Conservation (phyloP, 2,797 vertebrate species). For the Neosilurus hyrtlii region DNA sequence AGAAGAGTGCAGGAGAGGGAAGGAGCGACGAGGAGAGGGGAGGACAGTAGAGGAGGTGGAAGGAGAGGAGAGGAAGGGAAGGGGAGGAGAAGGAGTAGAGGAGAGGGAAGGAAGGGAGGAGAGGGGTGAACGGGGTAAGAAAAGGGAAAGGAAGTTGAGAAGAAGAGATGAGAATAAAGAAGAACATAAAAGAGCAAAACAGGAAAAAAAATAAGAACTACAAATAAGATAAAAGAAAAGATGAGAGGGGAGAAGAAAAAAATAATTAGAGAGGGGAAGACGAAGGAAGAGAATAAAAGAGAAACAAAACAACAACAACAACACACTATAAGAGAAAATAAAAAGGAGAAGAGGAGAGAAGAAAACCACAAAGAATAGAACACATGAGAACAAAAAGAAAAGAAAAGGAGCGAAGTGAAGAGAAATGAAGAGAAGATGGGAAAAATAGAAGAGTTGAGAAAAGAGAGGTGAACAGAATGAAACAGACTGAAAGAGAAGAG, state of each 20-base stretch:
- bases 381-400: background rate
- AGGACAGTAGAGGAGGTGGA: no score
- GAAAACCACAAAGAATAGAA: background rate
- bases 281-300: background rate
- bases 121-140: background rate
- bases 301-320: no score
- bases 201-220: background rate
- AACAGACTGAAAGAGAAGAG: background rate
- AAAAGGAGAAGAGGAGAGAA: background rate
- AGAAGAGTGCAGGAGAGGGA: rapidly evolving
- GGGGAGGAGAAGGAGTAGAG: no score
- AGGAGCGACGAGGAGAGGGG: no score
- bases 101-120: background rate
- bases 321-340: no score
- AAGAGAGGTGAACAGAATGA: background rate
- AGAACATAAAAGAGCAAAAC: background rate
- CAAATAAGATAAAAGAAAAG: no score
- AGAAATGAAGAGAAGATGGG: no score
- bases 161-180: background rate
- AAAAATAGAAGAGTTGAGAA: background rate
- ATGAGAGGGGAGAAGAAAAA: background rate
- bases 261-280: background rate
- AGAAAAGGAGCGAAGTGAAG: background rate
- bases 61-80: no score
- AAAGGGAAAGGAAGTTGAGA: background rate